Evolutionary conservation across 2,113 vertebrate genomes (phyloP), one percentile per base, ranked within the genome.

Genomic region (Ondatra zibethicus): DNA sequence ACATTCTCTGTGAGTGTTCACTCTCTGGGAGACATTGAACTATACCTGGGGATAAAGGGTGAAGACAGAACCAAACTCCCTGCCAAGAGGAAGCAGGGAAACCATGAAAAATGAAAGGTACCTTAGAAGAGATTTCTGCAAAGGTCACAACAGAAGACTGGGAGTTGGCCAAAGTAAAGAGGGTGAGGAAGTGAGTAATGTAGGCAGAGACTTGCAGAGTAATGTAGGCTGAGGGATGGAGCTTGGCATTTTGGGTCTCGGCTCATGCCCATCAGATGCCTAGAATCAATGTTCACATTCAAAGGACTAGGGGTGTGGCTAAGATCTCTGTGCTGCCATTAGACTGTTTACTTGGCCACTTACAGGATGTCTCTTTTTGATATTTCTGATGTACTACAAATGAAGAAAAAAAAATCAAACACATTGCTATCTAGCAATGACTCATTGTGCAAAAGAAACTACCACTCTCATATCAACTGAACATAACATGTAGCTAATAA

Each of bases 261-360:
- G 7, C 17, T 11, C 42, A 23, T 0, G 6, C 7, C 29, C 4
- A 31, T 4, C 0, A 55, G 63, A 68, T 0, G 0, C n/a, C 33
- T 21, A 21, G 29, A 45, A n/a, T 63, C 65, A 52, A 29, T 21
- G 52, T 21, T 12, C 25, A 16, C 81, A 72, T n/a, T 61, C 73
- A 84, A 17, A 39, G 36, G 33, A 0, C 7, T 39, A 33, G 8
- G 3, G 2, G 0, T 33, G 10, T 39, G 31, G 33, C 14, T 14
- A 33, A 66, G 27, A 13, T 75, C 36, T 93, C 19, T 23, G 11
- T 2, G 29, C 23, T 11, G 7, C 31, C 11, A 31, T 21, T 11
- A 72, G 39, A 9, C 29, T 7, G 8, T 31, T 50, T 13, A 72
- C 36, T 87, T 16, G 36, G 39, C 17, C n/a, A 52, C 36, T 80